Evolutionary conservation across 2,888 invertebrate genomes (phyloP), one percentile per base, ranked within the genome.

Genomic region (Xylocampa areola): DNA sequence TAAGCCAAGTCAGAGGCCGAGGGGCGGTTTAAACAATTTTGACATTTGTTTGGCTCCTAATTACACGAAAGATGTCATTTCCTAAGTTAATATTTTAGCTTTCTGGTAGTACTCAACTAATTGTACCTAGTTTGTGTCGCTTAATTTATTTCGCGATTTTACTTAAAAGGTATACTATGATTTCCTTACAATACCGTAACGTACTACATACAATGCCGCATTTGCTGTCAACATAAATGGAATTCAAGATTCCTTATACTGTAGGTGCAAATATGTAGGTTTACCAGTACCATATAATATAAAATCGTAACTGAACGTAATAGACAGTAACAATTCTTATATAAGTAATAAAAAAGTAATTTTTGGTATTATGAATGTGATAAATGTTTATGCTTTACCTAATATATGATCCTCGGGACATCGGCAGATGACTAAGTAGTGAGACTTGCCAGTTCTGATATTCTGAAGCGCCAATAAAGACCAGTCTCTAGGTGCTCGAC

Each of bases 391-490:
- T 35, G 1, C 0, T 65, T 80, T 94, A 98, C 97, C 97, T 86
- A 98, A 95, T 84, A 97, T 95, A 81, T 97, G 97, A 73, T 96
- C 95, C 77, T 97, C 97, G 1, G 98, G 97, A 91, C 98, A 98
- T 76, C 97, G 95, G 86, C 98, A 98, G 72, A 98, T 98, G 68
- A 98, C 98, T 68, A 98, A 93, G 85, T 98, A 98, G 90, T 98
- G 98, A 2, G 98, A 98, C 90, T 98, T 98, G 70, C 98, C 98
- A 4, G 98, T 98, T 76, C 98, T 95, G 32, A 98, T 97, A 85
- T 98, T 98, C 90, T 98, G 98, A 58, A 98, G 91, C 4, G 98
- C 98, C 50, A 98, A 89, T 45, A 98, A 92, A 3, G 98, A 98
- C 98, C 98, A 98, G 85, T 98, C 98, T 68, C 97, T 95, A 0